Percentiles rank a stretch among this genome's conserved stretches.
These are phyloP conservation scores for Momotus momota DNA, from an alignment of 2,797 vertebrate species.

Conservation along the genomic window DNA sequence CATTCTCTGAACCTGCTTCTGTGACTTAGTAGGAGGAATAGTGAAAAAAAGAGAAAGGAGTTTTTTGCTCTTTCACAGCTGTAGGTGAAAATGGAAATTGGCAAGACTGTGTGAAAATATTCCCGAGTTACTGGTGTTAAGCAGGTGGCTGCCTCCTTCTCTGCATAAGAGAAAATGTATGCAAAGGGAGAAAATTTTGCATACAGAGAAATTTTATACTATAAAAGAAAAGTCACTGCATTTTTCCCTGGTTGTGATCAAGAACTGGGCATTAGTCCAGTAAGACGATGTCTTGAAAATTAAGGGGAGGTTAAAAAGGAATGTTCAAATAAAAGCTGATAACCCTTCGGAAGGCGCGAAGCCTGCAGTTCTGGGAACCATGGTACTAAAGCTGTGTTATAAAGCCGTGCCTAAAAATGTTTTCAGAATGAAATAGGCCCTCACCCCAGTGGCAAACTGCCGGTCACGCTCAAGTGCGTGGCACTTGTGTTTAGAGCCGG, in stretches of 20 bases:
- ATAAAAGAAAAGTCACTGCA: not conserved
- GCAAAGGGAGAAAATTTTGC: not conserved
- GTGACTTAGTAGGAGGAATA: not conserved
- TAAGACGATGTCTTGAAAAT: not conserved
- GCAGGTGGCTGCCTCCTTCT: not conserved
- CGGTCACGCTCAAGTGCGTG: constrained; percentile 68
- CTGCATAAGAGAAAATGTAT: not conserved
- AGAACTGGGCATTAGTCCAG: not conserved
- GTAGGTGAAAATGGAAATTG: not conserved
- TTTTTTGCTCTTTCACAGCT: not conserved
- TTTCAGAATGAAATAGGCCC: not conserved
- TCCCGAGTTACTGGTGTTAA: not conserved
- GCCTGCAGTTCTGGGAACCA: not conserved
- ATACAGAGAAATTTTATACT: not conserved
- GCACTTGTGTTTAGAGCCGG: constrained; percentile 56
- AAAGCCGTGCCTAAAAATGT: not conserved
- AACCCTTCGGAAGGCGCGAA: not conserved
- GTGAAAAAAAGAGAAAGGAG: not conserved
- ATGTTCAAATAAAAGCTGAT: not conserved
- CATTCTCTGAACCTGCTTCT: not conserved
- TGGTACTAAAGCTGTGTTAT: not conserved
- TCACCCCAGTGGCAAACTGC: constrained; percentile 78
- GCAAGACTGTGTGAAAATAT: not conserved
- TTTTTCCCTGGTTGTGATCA: not conserved
- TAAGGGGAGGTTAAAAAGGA: not conserved